Evolutionary conservation across 2,888 invertebrate species (phyloP), one percentile per base, ranked within the genome.

Genomic region (Gortyna flavago): DNA sequence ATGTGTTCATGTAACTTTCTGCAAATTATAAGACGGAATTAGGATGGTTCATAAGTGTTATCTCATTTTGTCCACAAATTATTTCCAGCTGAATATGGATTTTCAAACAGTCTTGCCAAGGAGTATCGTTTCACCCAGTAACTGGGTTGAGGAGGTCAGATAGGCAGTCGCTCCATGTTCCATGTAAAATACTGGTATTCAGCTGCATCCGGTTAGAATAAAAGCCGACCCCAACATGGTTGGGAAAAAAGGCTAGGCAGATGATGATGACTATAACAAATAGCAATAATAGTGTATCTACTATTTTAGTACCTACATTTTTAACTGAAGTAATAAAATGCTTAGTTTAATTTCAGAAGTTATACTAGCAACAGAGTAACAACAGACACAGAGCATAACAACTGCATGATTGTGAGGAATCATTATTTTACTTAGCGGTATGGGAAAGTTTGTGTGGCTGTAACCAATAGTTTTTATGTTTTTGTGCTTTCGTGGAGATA

Each of bases 1-100:
- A 64, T 76, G n/a, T 51, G 7, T 61, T 57, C 32, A 4, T 77
- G 32, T 70, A 57, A 57, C 29, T 65, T 69, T 41, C 18, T 54
- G 67, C 32, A 48, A 41, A 57, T 29, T 57, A 29, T 21, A 4
- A 35, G n/a, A 61, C 2, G 32, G 21, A 61, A 61, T 21, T 11
- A 41, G 21, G 3, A 48, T 67, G 13, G 13, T n/a, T n/a, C 29
- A 71, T 13, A 64, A 7, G 18, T 48, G 35, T 11, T n/a, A 4
- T n/a, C 6, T 35, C 48, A 2, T 61, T 41, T 32, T 44, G 29
- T 62, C 32, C 16, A 67, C 13, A 44, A 48, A 21, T 0, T 13
- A 32, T 6, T 8, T 16, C 51, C 21, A 25, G 9, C 9, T 35
- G 9, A 48, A 51, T 35, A 51, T 51, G 6, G 3, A 32, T 51